Percentiles rank a stretch among this genome's conserved stretches.
Conservation (phyloP, 1,140 invertebrate genomes). For the Zaprionus ghesquierei region DNA sequence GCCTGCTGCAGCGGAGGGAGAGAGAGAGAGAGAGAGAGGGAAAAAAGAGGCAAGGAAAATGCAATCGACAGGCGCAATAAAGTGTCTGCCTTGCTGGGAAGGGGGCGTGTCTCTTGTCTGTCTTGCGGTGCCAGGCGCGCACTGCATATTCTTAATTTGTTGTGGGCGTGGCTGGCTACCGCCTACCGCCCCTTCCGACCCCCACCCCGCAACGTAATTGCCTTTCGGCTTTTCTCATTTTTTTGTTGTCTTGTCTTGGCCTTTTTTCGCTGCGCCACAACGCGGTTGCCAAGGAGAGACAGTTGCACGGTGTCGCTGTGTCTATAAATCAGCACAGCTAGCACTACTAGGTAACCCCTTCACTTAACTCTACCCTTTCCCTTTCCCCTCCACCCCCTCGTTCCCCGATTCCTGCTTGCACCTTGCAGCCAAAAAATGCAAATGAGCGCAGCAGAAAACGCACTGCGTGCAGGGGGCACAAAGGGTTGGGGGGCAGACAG, state of each 20-base stretch:
- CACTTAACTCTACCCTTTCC: not conserved
- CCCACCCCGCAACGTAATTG: slow-evolving; percentile 24
- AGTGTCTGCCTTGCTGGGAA: slow-evolving; percentile 12
- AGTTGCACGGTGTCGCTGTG: slow-evolving; percentile 15
- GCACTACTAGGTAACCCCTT: not conserved
- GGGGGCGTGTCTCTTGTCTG: slow-evolving; percentile 1
- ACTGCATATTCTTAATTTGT: slow-evolving; percentile 41
- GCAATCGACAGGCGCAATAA: slow-evolving; percentile 74
- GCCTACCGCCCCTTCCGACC: not conserved
- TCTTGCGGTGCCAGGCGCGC: slow-evolving; percentile 64
- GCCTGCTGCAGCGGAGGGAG: slow-evolving; percentile 33
- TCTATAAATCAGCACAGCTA: slow-evolving; percentile 59
- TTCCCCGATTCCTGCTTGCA: not conserved
- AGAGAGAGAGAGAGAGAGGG: slow-evolving; percentile 2
- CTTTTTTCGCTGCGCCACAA: slow-evolving; percentile 30
- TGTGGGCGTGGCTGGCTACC: slow-evolving; percentile 38
- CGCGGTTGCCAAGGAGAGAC: slow-evolving; percentile 41
- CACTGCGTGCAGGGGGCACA: slow-evolving; percentile 3
- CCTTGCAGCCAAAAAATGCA: slow-evolving; percentile 66
- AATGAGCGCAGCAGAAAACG: slow-evolving; percentile 67
- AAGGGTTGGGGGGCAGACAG: slow-evolving; percentile 46
- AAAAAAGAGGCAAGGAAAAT: slow-evolving; percentile 15
- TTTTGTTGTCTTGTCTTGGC: not conserved
- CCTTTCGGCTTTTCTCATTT: slow-evolving; percentile 28
- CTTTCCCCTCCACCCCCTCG: not conserved